These are phyloP conservation scores for Phaenicophaeus curvirostris DNA, from an alignment of 2,797 vertebrate genomes.

Conservation along the genomic window DNA sequence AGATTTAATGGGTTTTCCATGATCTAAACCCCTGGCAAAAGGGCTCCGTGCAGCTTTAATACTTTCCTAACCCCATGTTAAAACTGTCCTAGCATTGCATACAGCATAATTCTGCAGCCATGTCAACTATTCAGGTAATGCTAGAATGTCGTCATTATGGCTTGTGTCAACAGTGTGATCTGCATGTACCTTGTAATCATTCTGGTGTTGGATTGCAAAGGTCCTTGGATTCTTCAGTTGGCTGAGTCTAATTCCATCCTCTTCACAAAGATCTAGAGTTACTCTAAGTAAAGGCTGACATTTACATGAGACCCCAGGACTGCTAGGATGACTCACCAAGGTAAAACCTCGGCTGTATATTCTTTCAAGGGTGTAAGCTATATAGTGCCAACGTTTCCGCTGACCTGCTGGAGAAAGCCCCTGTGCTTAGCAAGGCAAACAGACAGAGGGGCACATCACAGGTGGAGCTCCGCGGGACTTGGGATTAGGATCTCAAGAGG, in stretches of 20 bases:
- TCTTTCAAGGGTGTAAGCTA: slow-evolving; percentile 68
- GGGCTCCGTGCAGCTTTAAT: slow-evolving; percentile 15
- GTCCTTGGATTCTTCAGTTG: slow-evolving; percentile 73
- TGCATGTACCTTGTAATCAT: slow-evolving; percentile 70
- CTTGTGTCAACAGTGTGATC: slow-evolving; percentile 63
- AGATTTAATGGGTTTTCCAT: slow-evolving; percentile 43
- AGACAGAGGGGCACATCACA: neutral
- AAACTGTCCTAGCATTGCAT: slow-evolving; percentile 4
- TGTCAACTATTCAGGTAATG: slow-evolving; percentile 64
- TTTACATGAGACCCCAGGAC: slow-evolving; percentile 73
- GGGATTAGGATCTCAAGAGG: neutral
- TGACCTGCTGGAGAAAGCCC: neutral
- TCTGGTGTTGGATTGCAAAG: slow-evolving; percentile 75
- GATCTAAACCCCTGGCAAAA: slow-evolving; percentile 58
- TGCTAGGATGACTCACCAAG: slow-evolving; percentile 69
- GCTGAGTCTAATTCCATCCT: slow-evolving; percentile 76
- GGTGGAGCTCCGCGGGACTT: neutral
- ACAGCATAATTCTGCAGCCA: slow-evolving; percentile 55
- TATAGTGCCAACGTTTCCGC: slow-evolving; percentile 13
- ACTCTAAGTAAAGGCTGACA: slow-evolving; percentile 79
- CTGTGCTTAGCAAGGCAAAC: neutral
- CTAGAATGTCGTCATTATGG: slow-evolving; percentile 50
- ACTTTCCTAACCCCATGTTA: slow-evolving; percentile 57
- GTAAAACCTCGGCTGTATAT: slow-evolving; percentile 67
- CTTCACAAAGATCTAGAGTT: slow-evolving; percentile 79